Evolutionary conservation across 1,140 invertebrate species (phyloP).

Genomic region (Caerostris extrusa): DNA sequence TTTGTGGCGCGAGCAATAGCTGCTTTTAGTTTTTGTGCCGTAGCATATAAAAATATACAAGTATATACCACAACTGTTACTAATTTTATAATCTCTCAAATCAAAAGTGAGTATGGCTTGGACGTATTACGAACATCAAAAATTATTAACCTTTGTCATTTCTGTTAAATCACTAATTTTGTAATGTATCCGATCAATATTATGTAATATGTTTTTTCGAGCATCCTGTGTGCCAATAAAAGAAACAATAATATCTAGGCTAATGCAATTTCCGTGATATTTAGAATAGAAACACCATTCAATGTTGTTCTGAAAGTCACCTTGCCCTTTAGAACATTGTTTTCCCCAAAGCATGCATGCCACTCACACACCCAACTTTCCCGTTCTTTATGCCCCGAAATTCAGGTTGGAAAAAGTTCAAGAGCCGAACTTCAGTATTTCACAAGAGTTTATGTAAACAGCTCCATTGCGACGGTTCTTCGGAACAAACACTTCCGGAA

Average conservation of each 20-base stretch:
- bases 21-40: too few relatives aligned
- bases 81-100: too few relatives aligned
- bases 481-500: slow-evolving; percentile 2
- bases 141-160: too few relatives aligned
- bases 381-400: background rate
- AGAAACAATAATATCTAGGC: background rate
- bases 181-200: too few relatives aligned
- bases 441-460: slow-evolving; percentile 9
- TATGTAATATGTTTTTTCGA: too few relatives aligned
- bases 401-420: background rate
- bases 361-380: background rate
- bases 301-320: background rate
- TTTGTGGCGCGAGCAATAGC: too few relatives aligned
- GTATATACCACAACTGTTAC: too few relatives aligned
- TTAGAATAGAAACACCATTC: background rate
- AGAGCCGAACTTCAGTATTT: background rate
- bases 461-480: background rate
- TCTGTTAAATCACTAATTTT: too few relatives aligned
- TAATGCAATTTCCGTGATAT: background rate
- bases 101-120: too few relatives aligned
- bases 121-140: too few relatives aligned
- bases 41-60: too few relatives aligned
- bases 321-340: background rate
- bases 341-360: background rate
- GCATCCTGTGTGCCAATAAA: background rate